phyloP scores from a whole-genome alignment of 2,797 vertebrate species.

The Hapalemur alaotrensis region DNA sequence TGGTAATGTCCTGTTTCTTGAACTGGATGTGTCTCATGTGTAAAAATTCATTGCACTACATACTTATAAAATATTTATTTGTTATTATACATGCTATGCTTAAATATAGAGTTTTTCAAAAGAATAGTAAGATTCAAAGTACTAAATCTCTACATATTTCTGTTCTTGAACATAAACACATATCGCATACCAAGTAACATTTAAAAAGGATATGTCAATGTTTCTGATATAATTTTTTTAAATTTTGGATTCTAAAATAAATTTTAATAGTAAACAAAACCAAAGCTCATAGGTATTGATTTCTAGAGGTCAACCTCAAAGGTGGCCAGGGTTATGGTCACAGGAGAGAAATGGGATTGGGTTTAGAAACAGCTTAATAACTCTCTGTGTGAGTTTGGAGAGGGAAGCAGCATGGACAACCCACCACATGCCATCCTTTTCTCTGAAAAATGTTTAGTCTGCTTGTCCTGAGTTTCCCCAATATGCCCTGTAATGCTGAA shows the following conservation, averaged over 20 bases:
- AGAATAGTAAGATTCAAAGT: background rate
- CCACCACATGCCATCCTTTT: background rate
- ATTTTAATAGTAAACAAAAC: slow-evolving; percentile 9
- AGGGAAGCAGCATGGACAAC: background rate
- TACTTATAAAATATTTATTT: background rate
- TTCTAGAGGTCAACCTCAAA: background rate
- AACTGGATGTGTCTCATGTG: background rate
- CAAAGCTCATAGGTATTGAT: background rate
- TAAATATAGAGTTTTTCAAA: background rate
- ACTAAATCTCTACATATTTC: background rate
- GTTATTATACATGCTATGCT: background rate
- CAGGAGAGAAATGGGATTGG: background rate
- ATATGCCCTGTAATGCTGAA: background rate
- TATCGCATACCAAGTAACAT: background rate
- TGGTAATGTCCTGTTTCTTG: background rate
- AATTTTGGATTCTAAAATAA: slow-evolving; percentile 22
- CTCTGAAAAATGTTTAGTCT: background rate
- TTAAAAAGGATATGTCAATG: background rate
- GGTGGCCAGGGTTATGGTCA: background rate
- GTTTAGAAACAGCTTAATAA: background rate
- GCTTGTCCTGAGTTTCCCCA: slow-evolving; percentile 4
- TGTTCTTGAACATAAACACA: background rate
- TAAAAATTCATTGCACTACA: background rate
- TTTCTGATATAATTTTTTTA: background rate
- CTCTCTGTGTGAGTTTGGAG: background rate